phyloP scores from a whole-genome alignment of 2,888 invertebrate genomes.

The Ectemnius lituratus region DNA sequence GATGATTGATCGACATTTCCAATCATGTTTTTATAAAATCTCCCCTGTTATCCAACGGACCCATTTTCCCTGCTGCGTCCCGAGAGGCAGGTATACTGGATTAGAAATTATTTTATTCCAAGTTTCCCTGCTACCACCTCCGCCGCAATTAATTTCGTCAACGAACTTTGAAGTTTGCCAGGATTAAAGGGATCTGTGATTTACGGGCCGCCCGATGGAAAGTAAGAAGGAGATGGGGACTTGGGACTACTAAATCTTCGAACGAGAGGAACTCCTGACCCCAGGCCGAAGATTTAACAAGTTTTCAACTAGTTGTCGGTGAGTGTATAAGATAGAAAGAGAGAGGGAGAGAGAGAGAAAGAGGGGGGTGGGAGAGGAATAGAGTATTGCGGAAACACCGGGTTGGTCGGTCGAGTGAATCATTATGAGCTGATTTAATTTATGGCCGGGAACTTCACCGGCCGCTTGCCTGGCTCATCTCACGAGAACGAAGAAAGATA shows the following conservation, averaged over 20 bases:
- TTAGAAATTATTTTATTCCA: background rate
- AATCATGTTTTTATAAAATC: constrained; percentile 25
- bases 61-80: background rate
- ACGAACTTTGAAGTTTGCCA: too few species aligned
- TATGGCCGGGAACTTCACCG: constrained; percentile 9
- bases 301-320: constrained; percentile 20
- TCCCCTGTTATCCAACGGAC: background rate
- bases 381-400: constrained; percentile 8
- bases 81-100: background rate
- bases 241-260: background rate
- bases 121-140: background rate
- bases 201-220: too few species aligned
- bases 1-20: constrained; percentile 14
- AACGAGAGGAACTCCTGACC: constrained; percentile 20
- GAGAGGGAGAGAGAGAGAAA: too few species aligned
- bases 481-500: constrained; percentile 25
- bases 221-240: too few species aligned
- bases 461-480: background rate
- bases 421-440: constrained; percentile 30
- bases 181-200: too few species aligned
- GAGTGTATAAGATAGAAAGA: background rate
- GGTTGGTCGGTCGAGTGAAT: constrained; percentile 14
- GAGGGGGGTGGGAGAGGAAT: too few species aligned
- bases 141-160: too few species aligned
- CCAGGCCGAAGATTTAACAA: constrained; percentile 35